Conservation (phyloP, 1,140 invertebrate genomes). For the Aleiodes sp. region DNA sequence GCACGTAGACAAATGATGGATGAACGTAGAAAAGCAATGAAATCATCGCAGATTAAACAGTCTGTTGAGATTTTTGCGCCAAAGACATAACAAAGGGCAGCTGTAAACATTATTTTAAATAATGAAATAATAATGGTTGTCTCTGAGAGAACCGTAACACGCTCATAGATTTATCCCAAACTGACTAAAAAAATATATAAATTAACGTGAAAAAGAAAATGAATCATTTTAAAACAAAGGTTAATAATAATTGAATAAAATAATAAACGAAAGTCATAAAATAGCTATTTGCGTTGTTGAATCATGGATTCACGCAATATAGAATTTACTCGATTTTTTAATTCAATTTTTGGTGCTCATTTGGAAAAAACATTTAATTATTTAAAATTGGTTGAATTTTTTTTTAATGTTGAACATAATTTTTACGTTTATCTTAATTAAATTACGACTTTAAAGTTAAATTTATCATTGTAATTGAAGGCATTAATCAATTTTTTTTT, state of each 20-base stretch:
- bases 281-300: neutral
- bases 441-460: too few species aligned
- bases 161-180: neutral
- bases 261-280: slow-evolving; percentile 4
- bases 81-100: slow-evolving; percentile 62
- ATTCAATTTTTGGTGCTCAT: neutral
- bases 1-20: slow-evolving; percentile 83
- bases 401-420: too few species aligned
- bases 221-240: neutral
- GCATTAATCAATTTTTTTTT: too few species aligned
- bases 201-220: neutral
- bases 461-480: too few species aligned
- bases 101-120: slow-evolving; percentile 13
- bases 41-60: slow-evolving; percentile 61
- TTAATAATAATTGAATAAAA: slow-evolving; percentile 10
- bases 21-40: slow-evolving; percentile 76
- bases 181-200: neutral
- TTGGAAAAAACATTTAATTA: too few species aligned
- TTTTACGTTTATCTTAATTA: too few species aligned
- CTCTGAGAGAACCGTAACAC: neutral
- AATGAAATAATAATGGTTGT: neutral
- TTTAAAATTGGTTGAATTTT: too few species aligned
- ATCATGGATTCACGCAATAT: neutral
- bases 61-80: slow-evolving; percentile 72
- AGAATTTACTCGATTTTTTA: neutral